These are phyloP conservation scores for Falcunculus frontatus DNA, from an alignment of 2,113 vertebrate species.

Conservation along the genomic window DNA sequence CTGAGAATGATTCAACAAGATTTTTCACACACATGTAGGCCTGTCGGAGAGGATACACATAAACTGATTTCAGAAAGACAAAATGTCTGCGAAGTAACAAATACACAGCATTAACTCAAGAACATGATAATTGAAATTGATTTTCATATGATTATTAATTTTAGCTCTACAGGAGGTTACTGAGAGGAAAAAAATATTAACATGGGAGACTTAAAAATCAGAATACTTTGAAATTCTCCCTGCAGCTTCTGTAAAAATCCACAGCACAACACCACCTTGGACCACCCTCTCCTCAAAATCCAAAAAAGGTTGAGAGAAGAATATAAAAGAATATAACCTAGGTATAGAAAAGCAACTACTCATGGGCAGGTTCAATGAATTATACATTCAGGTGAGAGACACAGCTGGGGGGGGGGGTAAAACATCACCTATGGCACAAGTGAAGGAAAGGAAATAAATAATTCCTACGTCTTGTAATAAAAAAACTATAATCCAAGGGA, in stretches of 20 bases:
- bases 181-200: not conserved
- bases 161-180: not conserved
- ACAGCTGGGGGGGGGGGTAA: not conserved
- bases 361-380: not conserved
- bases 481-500: not conserved
- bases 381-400: not conserved
- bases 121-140: not conserved
- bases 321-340: not conserved
- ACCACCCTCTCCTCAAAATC: not conserved
- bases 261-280: not conserved
- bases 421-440: not conserved
- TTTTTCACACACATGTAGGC: not conserved
- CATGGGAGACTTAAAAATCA: not conserved
- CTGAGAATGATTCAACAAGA: not conserved
- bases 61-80: not conserved
- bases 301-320: not conserved
- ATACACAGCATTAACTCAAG: not conserved
- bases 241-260: not conserved
- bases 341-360: not conserved
- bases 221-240: not conserved
- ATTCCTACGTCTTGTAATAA: not conserved
- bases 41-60: not conserved
- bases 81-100: not conserved
- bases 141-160: not conserved
- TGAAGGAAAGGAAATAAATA: not conserved